phyloP scores from a whole-genome alignment of 2,113 vertebrate genomes.

The Tonatia bakeri region DNA sequence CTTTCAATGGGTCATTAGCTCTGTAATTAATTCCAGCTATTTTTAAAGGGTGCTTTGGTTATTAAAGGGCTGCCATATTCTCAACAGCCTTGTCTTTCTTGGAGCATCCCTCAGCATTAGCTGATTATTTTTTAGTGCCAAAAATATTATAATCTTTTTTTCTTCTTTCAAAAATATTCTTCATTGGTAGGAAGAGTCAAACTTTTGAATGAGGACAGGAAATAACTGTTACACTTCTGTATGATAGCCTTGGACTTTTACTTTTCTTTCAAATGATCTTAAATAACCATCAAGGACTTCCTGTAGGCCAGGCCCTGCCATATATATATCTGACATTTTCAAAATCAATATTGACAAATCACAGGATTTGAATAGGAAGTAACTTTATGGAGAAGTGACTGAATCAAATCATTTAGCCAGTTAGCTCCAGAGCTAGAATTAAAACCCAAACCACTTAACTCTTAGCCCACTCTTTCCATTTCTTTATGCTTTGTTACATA shows the following conservation, averaged over 20 bases:
- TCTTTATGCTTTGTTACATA: not conserved
- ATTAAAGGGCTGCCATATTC: conserved; percentile 49
- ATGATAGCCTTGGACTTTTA: not conserved
- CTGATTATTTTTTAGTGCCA: not conserved
- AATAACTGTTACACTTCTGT: not conserved
- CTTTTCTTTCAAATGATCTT: conserved; percentile 13
- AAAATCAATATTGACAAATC: not conserved
- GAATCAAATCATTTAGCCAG: not conserved
- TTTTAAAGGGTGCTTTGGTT: conserved; percentile 67
- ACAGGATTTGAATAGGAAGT: not conserved
- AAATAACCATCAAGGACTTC: not conserved
- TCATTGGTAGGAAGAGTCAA: not conserved
- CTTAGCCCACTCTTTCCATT: not conserved
- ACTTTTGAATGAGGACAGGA: conserved; percentile 35
- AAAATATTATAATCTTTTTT: conserved; percentile 38
- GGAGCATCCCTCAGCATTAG: conserved; percentile 22
- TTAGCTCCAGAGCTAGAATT: not conserved
- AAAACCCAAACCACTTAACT: not conserved
- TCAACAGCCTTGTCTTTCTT: conserved; percentile 54
- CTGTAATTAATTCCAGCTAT: conserved; percentile 73
- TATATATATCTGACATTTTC: not conserved
- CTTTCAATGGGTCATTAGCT: conserved; percentile 74
- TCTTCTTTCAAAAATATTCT: conserved; percentile 22
- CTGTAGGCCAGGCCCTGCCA: not conserved
- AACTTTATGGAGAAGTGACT: not conserved